Evolutionary conservation across 2,888 invertebrate genomes (phyloP).

Genomic region (Drosophila subsilvestris): DNA sequence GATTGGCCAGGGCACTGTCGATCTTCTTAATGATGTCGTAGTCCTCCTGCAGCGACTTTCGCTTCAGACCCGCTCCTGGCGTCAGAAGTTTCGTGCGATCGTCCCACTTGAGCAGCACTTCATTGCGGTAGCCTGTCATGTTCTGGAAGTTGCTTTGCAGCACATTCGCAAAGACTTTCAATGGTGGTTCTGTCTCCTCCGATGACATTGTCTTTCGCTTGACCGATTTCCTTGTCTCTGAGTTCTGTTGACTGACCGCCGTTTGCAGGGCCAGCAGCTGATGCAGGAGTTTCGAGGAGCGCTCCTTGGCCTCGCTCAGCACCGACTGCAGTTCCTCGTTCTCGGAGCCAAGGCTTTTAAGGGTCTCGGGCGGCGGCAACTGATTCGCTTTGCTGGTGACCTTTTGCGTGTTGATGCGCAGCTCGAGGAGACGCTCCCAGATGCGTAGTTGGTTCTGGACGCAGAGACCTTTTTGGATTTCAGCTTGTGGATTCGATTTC

Average conservation of each 20-base stretch:
- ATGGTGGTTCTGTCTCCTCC: slow-evolving; percentile 28
- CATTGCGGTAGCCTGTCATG: slow-evolving; percentile 89
- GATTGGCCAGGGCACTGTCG: slow-evolving; percentile 92
- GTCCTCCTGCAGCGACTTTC: slow-evolving; percentile 85
- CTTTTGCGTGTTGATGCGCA: slow-evolving; percentile 94
- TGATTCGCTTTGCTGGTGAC: slow-evolving; percentile 90
- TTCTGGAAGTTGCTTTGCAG: slow-evolving; percentile 86
- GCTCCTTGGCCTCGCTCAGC: slow-evolving; percentile 74
- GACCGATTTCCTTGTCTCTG: slow-evolving; percentile 88
- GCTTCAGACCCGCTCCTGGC: slow-evolving; percentile 86
- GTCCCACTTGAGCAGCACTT: slow-evolving; percentile 96
- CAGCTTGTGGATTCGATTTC: slow-evolving; percentile 84
- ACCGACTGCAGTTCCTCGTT: slow-evolving; percentile 85
- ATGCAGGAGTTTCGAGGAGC: slow-evolving; percentile 87
- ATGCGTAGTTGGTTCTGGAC: slow-evolving; percentile 89
- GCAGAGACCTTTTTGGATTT: slow-evolving; percentile 87
- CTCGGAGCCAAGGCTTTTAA: slow-evolving; percentile 83
- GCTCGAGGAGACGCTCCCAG: slow-evolving; percentile 94
- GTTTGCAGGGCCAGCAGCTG: slow-evolving; percentile 87
- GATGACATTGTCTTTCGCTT: slow-evolving; percentile 53
- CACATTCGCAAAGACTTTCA: slow-evolving; percentile 82
- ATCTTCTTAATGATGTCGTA: slow-evolving; percentile 88
- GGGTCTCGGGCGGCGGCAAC: slow-evolving; percentile 88
- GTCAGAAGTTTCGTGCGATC: slow-evolving; percentile 93
- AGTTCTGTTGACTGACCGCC: slow-evolving; percentile 87